Conservation (phyloP, 2,888 invertebrate genomes). For the Corythucha ciliata region DNA sequence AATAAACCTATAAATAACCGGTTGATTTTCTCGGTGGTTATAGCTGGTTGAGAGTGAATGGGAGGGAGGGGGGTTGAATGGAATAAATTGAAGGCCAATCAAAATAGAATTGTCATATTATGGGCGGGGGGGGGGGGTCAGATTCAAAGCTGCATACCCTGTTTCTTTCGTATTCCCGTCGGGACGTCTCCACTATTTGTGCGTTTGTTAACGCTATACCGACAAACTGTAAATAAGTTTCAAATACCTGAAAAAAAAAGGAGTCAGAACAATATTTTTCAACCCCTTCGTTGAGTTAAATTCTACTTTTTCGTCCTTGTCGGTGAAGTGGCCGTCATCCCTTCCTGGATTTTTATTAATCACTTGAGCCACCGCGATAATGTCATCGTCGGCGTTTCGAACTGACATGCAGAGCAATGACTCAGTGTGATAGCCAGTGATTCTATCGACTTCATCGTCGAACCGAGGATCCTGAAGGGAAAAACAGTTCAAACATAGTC, state of each 20-base stretch:
- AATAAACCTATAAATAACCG: too few relatives aligned
- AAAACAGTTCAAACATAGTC: not conserved
- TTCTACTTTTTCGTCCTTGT: slow-evolving; percentile 42
- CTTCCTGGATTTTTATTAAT: slow-evolving; percentile 41
- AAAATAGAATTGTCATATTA: too few relatives aligned
- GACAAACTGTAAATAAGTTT: slow-evolving; percentile 47
- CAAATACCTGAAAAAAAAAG: slow-evolving; percentile 41
- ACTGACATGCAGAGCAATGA: slow-evolving; percentile 43
- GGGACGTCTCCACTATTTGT: slow-evolving; percentile 46
- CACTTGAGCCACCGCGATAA: slow-evolving; percentile 43
- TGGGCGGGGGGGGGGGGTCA: too few relatives aligned
- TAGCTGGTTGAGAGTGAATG: too few relatives aligned
- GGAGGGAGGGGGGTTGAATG: too few relatives aligned
- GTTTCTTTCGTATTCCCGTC: slow-evolving; percentile 46
- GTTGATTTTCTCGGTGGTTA: not conserved
- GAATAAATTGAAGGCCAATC: too few relatives aligned
- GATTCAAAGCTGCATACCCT: slow-evolving; percentile 44
- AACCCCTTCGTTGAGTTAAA: not conserved
- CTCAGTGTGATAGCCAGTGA: slow-evolving; percentile 43
- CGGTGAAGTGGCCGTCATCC: slow-evolving; percentile 39
- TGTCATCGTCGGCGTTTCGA: slow-evolving; percentile 40
- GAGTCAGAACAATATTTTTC: not conserved
- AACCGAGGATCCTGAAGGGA: slow-evolving; percentile 44
- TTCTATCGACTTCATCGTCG: slow-evolving; percentile 44
- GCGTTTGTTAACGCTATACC: slow-evolving; percentile 48